These are phyloP conservation scores for Labia minor DNA, from an alignment of 2,888 invertebrate genomes.

Conservation along the genomic window DNA sequence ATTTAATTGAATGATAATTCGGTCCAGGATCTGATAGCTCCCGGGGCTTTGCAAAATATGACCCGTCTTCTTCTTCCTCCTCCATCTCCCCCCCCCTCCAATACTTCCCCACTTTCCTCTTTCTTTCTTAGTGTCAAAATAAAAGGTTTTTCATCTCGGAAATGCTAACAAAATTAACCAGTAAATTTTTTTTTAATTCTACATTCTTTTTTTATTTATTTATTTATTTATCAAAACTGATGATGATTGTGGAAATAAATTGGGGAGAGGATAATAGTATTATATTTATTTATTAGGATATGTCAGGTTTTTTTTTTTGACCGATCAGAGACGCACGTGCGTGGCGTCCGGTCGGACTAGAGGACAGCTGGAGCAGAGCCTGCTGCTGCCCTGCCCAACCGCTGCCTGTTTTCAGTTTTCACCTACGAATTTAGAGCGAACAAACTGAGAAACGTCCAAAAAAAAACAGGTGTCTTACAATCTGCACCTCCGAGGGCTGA, in stretches of 20 bases:
- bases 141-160: not conserved
- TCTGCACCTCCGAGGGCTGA: not conserved
- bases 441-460: not conserved
- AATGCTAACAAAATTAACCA: not conserved
- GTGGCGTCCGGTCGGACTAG: not conserved
- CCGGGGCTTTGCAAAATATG: too few relatives aligned
- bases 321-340: not conserved
- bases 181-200: not conserved
- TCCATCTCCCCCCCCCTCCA: too few relatives aligned
- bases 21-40: too few relatives aligned
- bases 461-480: constrained; percentile 1
- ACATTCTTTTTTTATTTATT: too few relatives aligned
- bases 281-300: not conserved
- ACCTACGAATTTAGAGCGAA: not conserved
- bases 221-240: not conserved
- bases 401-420: constrained; percentile 2
- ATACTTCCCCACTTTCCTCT: too few relatives aligned
- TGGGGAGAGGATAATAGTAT: not conserved
- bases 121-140: not conserved
- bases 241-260: not conserved
- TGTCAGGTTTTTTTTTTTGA: not conserved
- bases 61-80: too few relatives aligned
- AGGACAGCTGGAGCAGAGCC: not conserved
- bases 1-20: too few relatives aligned
- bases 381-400: not conserved